Evolutionary conservation across 2,113 vertebrate species (phyloP).

Genomic region (Mastomys coucha): DNA sequence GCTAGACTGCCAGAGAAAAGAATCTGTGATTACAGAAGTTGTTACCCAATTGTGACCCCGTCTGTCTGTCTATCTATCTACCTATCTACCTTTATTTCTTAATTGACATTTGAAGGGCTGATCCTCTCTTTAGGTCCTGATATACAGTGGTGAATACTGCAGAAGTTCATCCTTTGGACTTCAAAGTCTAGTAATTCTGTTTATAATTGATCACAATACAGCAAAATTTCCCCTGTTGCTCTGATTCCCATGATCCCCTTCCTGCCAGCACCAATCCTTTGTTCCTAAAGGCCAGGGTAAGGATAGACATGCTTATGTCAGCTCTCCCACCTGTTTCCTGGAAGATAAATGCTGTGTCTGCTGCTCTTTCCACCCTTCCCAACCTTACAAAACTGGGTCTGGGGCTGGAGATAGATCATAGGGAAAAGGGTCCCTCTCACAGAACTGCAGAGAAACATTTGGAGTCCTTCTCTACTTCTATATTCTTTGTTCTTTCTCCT

Average conservation of each 20-base stretch:
- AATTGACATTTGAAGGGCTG: slow-evolving; percentile 1
- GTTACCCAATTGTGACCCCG: too few species aligned
- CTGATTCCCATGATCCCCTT: slow-evolving; percentile 84
- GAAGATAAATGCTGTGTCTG: neutral
- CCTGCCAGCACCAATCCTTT: slow-evolving; percentile 87
- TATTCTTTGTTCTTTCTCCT: neutral
- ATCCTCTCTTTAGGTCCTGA: neutral
- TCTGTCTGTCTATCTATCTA: too few species aligned
- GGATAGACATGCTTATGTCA: neutral
- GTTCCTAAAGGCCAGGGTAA: slow-evolving; percentile 81
- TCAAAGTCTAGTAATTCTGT: neutral
- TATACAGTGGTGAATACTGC: neutral
- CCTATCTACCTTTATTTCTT: neutral
- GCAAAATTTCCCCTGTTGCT: slow-evolving; percentile 48
- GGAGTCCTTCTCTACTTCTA: neutral
- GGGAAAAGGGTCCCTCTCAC: neutral
- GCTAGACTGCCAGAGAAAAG: slow-evolving; percentile 13
- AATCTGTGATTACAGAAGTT: slow-evolving; percentile 7
- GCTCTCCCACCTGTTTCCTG: neutral
- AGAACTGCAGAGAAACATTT: neutral
- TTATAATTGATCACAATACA: neutral
- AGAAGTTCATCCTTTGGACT: neutral
- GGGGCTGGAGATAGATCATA: neutral
- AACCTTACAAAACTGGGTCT: neutral
- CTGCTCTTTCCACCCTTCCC: neutral